phyloP scores from a whole-genome alignment of 2,113 vertebrate species.

The Anarrhichthys ocellatus region DNA sequence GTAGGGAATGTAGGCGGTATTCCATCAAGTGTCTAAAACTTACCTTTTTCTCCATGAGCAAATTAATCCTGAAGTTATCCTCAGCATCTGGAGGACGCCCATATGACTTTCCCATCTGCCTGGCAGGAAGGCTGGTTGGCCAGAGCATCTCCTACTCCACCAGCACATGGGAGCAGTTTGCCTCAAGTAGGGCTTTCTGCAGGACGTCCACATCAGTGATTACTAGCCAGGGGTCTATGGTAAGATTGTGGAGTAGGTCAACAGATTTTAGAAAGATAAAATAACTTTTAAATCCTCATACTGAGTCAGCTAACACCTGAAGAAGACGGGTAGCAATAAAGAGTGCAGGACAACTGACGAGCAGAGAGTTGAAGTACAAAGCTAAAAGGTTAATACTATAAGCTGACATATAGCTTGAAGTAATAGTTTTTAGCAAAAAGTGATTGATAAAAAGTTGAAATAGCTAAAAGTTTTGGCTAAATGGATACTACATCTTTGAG shows the following conservation, averaged over 20 bases:
- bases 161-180: not conserved
- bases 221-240: not conserved
- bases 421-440: not conserved
- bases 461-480: not conserved
- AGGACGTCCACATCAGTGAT: conserved; percentile 18
- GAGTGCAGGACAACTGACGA: not conserved
- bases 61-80: conserved; percentile 64
- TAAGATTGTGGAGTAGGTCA: not conserved
- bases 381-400: not conserved
- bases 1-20: conserved; percentile 43
- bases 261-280: not conserved
- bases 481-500: too few species aligned
- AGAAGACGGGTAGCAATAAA: not conserved
- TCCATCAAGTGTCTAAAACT: conserved; percentile 38
- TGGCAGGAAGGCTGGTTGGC: conserved; percentile 40
- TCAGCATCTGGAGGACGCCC: conserved; percentile 51
- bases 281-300: not conserved
- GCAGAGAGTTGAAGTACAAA: not conserved
- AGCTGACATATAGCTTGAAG: not conserved
- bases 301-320: not conserved
- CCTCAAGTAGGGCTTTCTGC: too few species aligned
- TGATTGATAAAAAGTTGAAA: not conserved
- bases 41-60: conserved; percentile 64
- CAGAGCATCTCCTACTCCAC: conserved; percentile 33
- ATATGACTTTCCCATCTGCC: conserved; percentile 76